Conservation (phyloP, 2,888 invertebrate species). For the Margaritifera margaritifera region DNA sequence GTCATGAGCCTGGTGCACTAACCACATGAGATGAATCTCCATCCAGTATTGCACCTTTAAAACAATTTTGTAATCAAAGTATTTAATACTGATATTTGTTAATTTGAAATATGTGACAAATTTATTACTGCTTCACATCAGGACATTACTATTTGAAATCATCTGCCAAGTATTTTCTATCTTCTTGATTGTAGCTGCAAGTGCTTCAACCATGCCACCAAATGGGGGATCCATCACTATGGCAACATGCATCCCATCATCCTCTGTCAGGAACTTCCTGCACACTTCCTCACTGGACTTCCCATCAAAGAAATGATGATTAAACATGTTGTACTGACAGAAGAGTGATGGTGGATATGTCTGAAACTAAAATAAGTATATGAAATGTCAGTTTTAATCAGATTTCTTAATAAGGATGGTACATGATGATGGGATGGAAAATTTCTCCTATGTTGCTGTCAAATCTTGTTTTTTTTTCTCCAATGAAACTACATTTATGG, state of each 20-base stretch:
- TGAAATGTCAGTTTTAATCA: no score
- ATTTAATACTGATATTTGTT: no score
- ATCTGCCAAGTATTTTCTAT: conserved; percentile 45
- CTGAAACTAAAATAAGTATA: conserved; percentile 65
- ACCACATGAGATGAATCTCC: no score
- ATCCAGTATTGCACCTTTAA: no score
- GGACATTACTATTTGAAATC: no score
- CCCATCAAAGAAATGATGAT: conserved; percentile 85
- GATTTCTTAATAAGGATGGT: neutral
- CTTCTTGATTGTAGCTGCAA: conserved; percentile 80
- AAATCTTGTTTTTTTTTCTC: no score
- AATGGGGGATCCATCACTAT: conserved; percentile 86
- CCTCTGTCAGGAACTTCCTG: conserved; percentile 70
- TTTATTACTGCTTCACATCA: no score
- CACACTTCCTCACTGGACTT: conserved; percentile 38
- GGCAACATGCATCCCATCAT: conserved; percentile 60
- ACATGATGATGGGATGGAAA: neutral
- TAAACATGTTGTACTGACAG: conserved; percentile 92
- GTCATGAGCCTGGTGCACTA: no score
- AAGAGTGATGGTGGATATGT: conserved; percentile 76
- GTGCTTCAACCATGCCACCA: conserved; percentile 88
- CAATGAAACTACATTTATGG: no score
- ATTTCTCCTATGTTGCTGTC: neutral
- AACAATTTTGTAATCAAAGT: no score
- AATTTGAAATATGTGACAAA: no score